Evolutionary conservation across 2,797 vertebrate genomes (phyloP), one percentile per base, ranked within the genome.

Genomic region (Remorina albescens): DNA sequence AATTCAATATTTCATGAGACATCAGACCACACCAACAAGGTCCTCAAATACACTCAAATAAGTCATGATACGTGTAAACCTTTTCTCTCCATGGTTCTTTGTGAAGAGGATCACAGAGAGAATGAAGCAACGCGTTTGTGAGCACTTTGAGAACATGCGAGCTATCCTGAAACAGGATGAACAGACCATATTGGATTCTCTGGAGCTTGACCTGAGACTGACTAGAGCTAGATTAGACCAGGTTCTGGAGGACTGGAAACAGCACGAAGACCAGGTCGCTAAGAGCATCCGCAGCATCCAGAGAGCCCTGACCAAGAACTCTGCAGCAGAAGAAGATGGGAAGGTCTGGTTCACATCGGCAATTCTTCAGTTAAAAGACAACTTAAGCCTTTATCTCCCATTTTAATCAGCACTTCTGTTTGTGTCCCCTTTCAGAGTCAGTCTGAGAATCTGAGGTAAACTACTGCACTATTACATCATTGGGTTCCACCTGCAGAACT

Each of bases 111-210:
- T 71, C 46, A 90, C 89, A 0, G 94, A 94, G 57, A 30, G 44
- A 26, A 94, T 93, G 92, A 93, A 93, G 79, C 91, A 92, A 81
- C 87, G 90, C 72, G 86, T 93, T 5, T 76, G 69, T 0, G 94
- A 94, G 69, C 80, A 68, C 39, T 95, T 89, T 6, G 92, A 95
- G 41, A 79, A 36, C 76, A 90, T 94, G 79, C 83, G 49, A 0
- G 2, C 72, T 0, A 50, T 76, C 25, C 80, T 95, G 75, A 80
- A 81, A 49, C 85, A 71, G 63, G 94, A 95, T 0, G 91, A 95
- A 80, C 85, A 78, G 59, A 65, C 51, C 0, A 85, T 89, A 0
- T 44, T 92, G 62, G 88, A 93, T 74, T 81, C 85, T 16, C 86
- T 95, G 71, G 93, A 94, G 51, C 77, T 91, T 81, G 94, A 95